Base-by-base conservation (phyloP, 2,797 vertebrate genomes). In the Crax fasciolata region DNA sequence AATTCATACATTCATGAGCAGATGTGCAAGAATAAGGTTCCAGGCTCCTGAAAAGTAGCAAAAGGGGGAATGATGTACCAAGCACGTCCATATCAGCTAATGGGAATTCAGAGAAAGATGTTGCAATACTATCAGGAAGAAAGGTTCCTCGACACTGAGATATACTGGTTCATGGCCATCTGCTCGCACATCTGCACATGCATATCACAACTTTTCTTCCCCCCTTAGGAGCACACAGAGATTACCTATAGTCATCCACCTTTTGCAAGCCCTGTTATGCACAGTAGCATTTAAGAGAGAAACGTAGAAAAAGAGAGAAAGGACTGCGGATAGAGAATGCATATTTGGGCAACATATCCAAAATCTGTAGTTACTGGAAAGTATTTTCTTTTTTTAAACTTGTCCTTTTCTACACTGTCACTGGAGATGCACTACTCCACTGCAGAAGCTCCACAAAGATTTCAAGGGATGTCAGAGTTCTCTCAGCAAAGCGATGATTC, bases 91-190 rank as follows among this genome's bases (percentile, higher is more conserved):
- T 44, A 78, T 70, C 58, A 66, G 59, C 71, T 57, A 52, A 82
- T 82, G 0, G 38, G 51, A 81, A 75, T 90, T 94, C 85, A 93
- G 94, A 75, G 87, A 89, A 92, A 89, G 73, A 72, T 16, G 11
- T 58, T 32, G 61, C 24, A 72, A 63, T 7, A 51, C 27, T 48
- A 59, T 35, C 2, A 20, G 46, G 52, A 87, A 65, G 44, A 83
- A 86, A 70, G 23, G 13, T 52, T 74, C 51, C 38, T 63, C 46
- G 32, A 51, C 15, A 32, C 61, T 14, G 41, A 90, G 67, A 44
- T n/a, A 9, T 11, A 8, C 38, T 70, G 30, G 17, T 32, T 58
- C 30, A 23, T 3, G 24, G 57, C 59, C 58, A 57, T 32, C 54
- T 57, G 30, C 54, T 57, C 54, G 66, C 66, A 71, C 38, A 58